phyloP scores from a whole-genome alignment of 2,888 invertebrate genomes.

The Malacosoma neustria region DNA sequence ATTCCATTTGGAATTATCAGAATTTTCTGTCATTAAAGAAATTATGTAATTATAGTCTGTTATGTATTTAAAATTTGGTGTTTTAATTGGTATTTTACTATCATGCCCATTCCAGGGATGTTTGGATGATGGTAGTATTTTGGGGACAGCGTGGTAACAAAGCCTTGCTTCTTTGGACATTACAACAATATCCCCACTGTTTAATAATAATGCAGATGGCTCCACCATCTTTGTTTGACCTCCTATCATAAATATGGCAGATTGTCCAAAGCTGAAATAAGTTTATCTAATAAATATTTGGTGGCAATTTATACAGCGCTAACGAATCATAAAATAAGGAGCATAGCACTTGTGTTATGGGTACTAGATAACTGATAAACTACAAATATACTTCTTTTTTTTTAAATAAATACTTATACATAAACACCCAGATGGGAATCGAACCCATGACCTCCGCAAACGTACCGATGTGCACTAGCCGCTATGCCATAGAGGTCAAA shows the following conservation, averaged over 20 bases:
- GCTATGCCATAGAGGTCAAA: too few relatives aligned
- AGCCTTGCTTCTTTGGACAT: conserved; percentile 91
- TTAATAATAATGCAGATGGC: conserved; percentile 82
- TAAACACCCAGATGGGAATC: too few relatives aligned
- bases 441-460: too few relatives aligned
- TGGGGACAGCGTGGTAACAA: conserved; percentile 95
- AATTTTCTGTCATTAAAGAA: conserved; percentile 27
- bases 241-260: conserved; percentile 95
- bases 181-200: conserved; percentile 92
- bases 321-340: too few relatives aligned
- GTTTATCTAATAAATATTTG: conserved; percentile 5
- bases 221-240: conserved; percentile 80
- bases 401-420: too few relatives aligned
- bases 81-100: conserved; percentile 6
- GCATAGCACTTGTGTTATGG: too few relatives aligned
- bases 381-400: too few relatives aligned
- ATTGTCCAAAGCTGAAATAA: conserved; percentile 91
- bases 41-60: conserved; percentile 21
- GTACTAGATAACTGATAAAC: too few relatives aligned
- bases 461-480: too few relatives aligned
- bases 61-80: conserved; percentile 31
- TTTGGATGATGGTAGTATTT: conserved; percentile 76
- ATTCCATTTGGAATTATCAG: conserved; percentile 55
- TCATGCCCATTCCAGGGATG: conserved; percentile 61
- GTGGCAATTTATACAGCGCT: too few relatives aligned